Evolutionary conservation across 2,113 vertebrate species (phyloP).

Genomic region (Pseudopipra pipra): DNA sequence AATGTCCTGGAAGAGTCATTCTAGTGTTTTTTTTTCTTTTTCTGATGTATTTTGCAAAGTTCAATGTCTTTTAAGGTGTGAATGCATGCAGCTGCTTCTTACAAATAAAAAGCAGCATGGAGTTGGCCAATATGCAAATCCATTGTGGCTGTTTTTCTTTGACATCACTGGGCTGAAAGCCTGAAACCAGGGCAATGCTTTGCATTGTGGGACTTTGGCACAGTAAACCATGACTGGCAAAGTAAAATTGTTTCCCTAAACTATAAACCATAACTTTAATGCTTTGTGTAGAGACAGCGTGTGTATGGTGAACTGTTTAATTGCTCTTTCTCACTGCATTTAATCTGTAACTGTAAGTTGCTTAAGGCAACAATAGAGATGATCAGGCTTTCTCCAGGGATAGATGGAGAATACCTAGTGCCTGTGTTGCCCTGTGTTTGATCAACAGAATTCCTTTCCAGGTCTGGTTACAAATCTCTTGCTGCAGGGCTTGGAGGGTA

Average conservation of each 20-base stretch:
- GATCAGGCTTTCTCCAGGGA: neutral
- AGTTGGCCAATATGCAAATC: neutral
- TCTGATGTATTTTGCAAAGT: neutral
- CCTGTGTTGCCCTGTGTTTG: neutral
- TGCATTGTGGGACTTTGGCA: neutral
- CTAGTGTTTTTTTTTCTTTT: neutral
- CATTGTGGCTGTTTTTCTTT: neutral
- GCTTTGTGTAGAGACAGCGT: neutral
- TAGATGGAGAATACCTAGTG: neutral
- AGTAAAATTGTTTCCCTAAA: neutral
- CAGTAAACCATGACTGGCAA: neutral
- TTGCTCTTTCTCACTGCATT: neutral
- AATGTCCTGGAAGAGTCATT: neutral
- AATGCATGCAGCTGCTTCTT: neutral
- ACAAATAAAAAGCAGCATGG: neutral
- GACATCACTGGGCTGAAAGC: neutral
- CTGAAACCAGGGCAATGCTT: neutral
- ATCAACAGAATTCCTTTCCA: neutral
- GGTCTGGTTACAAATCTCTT: neutral
- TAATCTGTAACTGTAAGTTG: neutral
- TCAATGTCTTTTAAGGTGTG: neutral
- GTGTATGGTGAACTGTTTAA: neutral
- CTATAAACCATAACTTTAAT: neutral
- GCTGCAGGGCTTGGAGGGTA: neutral
- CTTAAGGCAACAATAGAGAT: neutral